Evolutionary conservation across 2,113 vertebrate species (phyloP), one percentile per base, ranked within the genome.

Genomic region (Gasterosteus nipponicus): DNA sequence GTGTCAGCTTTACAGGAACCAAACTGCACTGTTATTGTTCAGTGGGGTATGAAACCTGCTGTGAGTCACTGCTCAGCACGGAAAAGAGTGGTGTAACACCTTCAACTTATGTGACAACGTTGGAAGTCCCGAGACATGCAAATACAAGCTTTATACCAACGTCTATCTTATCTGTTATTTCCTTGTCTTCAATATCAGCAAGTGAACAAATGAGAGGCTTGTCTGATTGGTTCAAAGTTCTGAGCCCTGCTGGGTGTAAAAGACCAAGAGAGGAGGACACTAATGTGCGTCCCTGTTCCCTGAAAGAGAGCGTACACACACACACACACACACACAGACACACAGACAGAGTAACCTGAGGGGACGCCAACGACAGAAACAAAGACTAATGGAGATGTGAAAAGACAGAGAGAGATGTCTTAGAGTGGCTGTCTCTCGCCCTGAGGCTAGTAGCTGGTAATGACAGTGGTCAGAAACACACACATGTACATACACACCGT

Each of bases 321-420:
- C 61, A 38, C 31, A 49, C 4, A 49, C 51, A 29, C 57, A 57
- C 69, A 65, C 59, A 63, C 61, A 54, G 57, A 62, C 76, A 71
- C 73, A 74, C 63, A 75, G 66, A 66, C 8, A 38, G 2, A 67
- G 12, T 39, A 69, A 87, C 83, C 85, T 69, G 35, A 78, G 77
- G 86, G 85, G 38, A 19, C 3, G 46, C 62, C 58, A 41, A 35
- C 4, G 51, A 65, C 53, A 38, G 76, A 71, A 78, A 89, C 81
- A 90, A 77, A 75, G 83, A 86, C 84, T 84, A 88, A 89, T 87
- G 86, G 87, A 90, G 73, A 92, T 89, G 75, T 86, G 79, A 89
- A 83, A 87, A 89, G 85, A 92, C 85, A 88, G 75, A 83, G 65
- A 86, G 72, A 83, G 75, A 69, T 73, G 73, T 89, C 71, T 69